These are phyloP conservation scores for Ataeniobius toweri DNA, from an alignment of 2,797 vertebrate species.

Conservation along the genomic window DNA sequence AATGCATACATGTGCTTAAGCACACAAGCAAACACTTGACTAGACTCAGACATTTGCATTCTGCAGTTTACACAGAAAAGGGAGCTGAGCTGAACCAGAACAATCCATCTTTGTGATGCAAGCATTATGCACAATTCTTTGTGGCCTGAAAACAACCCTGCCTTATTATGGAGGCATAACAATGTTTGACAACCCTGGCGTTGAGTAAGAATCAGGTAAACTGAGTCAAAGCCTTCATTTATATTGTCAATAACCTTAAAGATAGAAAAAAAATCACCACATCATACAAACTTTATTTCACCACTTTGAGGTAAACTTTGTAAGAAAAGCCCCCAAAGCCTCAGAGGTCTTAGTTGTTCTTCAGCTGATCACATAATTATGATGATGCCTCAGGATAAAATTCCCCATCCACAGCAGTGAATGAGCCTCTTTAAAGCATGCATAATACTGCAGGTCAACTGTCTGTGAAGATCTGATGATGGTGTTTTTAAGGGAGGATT, in stretches of 20 bases:
- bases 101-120: slow-evolving; percentile 48
- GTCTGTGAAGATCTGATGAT: slow-evolving; percentile 48
- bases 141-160: slow-evolving; percentile 46
- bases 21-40: slow-evolving; percentile 48
- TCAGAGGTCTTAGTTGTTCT: slow-evolving; percentile 41
- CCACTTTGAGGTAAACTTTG: slow-evolving; percentile 16
- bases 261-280: slow-evolving; percentile 41
- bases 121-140: slow-evolving; percentile 54
- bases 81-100: slow-evolving; percentile 55
- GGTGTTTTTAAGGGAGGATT: slow-evolving; percentile 53
- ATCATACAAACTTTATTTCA: slow-evolving; percentile 16
- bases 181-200: slow-evolving; percentile 17
- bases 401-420: slow-evolving; percentile 64
- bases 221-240: slow-evolving; percentile 38
- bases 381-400: slow-evolving; percentile 56
- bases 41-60: slow-evolving; percentile 30
- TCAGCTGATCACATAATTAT: slow-evolving; percentile 60
- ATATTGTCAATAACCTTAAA: slow-evolving; percentile 34
- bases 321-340: slow-evolving; percentile 27
- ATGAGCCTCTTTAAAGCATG: slow-evolving; percentile 54
- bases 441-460: slow-evolving; percentile 51
- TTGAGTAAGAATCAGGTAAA: slow-evolving; percentile 52
- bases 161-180: slow-evolving; percentile 4
- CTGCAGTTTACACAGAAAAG: slow-evolving; percentile 20
- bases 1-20: slow-evolving; percentile 31